These are phyloP conservation scores for Rugalucina vietnamica DNA, from an alignment of 2,888 invertebrate species.

Conservation along the genomic window DNA sequence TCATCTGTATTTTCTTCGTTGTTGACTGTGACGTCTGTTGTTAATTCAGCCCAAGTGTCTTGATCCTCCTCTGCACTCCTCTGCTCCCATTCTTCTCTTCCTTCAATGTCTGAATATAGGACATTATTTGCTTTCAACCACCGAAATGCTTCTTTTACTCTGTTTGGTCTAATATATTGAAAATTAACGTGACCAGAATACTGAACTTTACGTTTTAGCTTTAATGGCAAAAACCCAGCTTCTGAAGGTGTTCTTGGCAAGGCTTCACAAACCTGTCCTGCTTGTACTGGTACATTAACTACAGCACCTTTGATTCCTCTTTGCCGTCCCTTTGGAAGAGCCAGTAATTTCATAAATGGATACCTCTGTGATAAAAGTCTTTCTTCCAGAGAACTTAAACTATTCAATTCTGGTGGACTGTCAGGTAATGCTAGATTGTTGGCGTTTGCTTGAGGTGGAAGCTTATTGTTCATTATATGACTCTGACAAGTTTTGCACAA, in stretches of 20 bases:
- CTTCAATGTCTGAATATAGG: background rate
- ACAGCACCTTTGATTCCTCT: constrained; percentile 20
- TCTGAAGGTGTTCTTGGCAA: constrained; percentile 14
- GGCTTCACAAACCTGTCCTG: constrained; percentile 1
- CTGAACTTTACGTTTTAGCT: constrained; percentile 13
- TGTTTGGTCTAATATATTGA: constrained; percentile 1
- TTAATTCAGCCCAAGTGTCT: background rate
- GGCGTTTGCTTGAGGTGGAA: constrained; percentile 21
- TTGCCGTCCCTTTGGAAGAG: constrained; percentile 19
- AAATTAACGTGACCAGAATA: constrained; percentile 1
- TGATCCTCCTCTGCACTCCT: background rate
- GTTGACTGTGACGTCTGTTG: background rate
- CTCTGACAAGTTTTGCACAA: constrained; percentile 13
- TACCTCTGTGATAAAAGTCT: constrained; percentile 9
- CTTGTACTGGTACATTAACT: constrained; percentile 18
- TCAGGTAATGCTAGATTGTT: background rate
- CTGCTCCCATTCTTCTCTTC: background rate
- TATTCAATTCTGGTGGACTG: background rate
- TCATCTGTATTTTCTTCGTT: background rate
- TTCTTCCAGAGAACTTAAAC: constrained; percentile 7
- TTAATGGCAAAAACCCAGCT: constrained; percentile 16
- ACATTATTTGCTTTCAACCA: background rate
- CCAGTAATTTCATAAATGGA: constrained; percentile 31
- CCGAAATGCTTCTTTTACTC: background rate
- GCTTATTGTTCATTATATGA: background rate